phyloP scores from a whole-genome alignment of 2,888 invertebrate genomes.

The Steinernema carpocapsae region DNA sequence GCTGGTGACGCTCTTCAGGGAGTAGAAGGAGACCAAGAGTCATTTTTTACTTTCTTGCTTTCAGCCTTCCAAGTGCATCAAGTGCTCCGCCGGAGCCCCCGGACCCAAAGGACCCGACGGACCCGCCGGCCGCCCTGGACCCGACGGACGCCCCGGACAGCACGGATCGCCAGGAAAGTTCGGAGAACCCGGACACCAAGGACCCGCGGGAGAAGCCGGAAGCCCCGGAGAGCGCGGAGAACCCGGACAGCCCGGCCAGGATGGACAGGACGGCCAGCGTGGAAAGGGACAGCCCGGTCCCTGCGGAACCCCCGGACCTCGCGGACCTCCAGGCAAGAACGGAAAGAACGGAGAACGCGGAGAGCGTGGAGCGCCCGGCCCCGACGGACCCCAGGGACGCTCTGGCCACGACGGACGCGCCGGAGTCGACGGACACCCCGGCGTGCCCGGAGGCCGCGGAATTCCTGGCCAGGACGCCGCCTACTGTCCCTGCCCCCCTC shows the following conservation, averaged over 20 bases:
- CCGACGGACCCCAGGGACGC: not conserved
- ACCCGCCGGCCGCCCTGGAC: not conserved
- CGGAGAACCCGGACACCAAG: conserved; percentile 37
- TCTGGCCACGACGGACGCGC: not conserved
- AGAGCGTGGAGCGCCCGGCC: not conserved
- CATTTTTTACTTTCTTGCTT: not conserved
- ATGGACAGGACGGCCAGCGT: conserved; percentile 29
- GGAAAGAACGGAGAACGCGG: conserved; percentile 22
- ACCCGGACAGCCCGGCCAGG: conserved; percentile 28
- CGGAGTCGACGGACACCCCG: not conserved
- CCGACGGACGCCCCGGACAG: not conserved
- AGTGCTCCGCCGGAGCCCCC: conserved; percentile 16
- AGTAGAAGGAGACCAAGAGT: not conserved
- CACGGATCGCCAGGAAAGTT: conserved; percentile 23
- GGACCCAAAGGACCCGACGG: no score
- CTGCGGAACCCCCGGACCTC: not conserved
- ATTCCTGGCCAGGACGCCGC: conserved; percentile 31
- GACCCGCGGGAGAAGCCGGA: conserved; percentile 43
- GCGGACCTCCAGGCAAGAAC: conserved; percentile 18
- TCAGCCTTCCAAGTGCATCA: conserved; percentile 1
- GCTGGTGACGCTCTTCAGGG: no score
- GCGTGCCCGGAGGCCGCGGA: not conserved
- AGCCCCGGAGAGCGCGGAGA: conserved; percentile 5
- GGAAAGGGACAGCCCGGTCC: conserved; percentile 31
- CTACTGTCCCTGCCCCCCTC: conserved; percentile 25